Percentiles rank a stretch among this genome's conserved stretches.
phyloP scores from a whole-genome alignment of 2,888 invertebrate genomes.

The Luperina testacea region DNA sequence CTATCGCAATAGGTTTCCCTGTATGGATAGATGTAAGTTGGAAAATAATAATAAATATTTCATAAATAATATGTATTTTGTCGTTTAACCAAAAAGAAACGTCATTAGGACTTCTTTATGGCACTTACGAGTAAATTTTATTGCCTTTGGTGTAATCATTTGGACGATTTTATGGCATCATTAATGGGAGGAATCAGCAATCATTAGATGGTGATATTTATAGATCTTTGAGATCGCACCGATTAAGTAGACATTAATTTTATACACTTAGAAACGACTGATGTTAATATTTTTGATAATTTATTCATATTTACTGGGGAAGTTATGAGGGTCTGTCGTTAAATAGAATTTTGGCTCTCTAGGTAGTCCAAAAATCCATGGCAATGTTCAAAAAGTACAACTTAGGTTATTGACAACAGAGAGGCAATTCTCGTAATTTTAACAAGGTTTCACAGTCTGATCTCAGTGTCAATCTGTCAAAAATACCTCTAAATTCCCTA shows the following conservation, averaged over 20 bases:
- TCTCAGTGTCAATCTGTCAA: not conserved
- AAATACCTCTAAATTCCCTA: not conserved
- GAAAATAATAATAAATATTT: not conserved
- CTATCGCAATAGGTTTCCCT: too few relatives aligned
- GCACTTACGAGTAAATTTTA: conserved; percentile 59
- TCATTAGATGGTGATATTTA: conserved; percentile 51
- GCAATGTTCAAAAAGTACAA: not conserved
- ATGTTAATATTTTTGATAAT: not conserved
- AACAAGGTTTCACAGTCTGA: not conserved
- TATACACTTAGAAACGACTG: not conserved
- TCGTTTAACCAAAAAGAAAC: conserved; percentile 34
- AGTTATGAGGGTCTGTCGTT: not conserved
- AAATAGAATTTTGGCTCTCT: not conserved
- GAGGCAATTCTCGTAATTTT: not conserved
- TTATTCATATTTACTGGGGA: not conserved
- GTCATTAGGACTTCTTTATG: conserved; percentile 59
- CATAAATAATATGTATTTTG: conserved; percentile 29
- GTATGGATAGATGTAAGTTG: not conserved
- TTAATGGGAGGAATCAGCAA: conserved; percentile 53
- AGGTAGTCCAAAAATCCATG: not conserved
- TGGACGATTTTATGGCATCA: conserved; percentile 58
- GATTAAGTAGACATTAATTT: conserved; percentile 17
- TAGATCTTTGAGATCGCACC: conserved; percentile 14
- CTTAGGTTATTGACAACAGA: not conserved
- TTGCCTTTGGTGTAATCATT: conserved; percentile 45